Conservation (phyloP, 2,113 vertebrate species). For the Oncorhynchus tshawytscha region DNA sequence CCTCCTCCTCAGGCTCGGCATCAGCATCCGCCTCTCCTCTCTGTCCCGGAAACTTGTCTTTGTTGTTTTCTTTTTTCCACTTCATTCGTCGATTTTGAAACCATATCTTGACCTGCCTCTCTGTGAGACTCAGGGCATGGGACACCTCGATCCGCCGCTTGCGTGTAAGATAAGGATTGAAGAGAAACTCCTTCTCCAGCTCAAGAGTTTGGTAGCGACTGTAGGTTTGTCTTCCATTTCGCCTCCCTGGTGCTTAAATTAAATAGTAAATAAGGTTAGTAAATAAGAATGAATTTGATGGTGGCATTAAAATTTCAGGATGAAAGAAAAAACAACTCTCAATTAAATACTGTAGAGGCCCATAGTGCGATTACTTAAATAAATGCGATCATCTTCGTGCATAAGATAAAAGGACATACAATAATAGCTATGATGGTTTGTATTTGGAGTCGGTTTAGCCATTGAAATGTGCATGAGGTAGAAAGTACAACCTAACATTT, state of each 20-base stretch:
- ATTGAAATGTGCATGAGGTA: too few species aligned
- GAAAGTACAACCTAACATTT: too few species aligned
- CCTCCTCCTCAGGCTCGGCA: conserved; percentile 90
- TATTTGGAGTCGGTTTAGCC: too few species aligned
- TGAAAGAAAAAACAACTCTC: too few species aligned
- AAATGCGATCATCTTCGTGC: too few species aligned
- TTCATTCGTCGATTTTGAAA: conserved; percentile 98
- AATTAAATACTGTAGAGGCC: too few species aligned
- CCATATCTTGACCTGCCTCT: conserved; percentile 98
- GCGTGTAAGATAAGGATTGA: conserved; percentile 97
- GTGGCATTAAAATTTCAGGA: too few species aligned
- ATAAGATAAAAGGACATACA: too few species aligned
- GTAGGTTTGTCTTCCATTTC: conserved; percentile 97
- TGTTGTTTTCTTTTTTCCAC: conserved; percentile 99
- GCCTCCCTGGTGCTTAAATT: conserved; percentile 89
- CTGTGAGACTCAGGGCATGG: conserved; percentile 94
- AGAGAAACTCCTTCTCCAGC: conserved; percentile 98
- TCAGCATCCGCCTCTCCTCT: conserved; percentile 85
- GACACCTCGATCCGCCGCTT: conserved; percentile 97
- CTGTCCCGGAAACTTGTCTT: conserved; percentile 96
- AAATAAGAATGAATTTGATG: not conserved
- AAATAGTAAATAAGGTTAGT: conserved; percentile 66
- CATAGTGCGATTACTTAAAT: too few species aligned
- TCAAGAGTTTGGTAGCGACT: conserved; percentile 98
- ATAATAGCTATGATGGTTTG: too few species aligned